Conservation (phyloP, 2,113 vertebrate genomes). For the Martes martes region DNA sequence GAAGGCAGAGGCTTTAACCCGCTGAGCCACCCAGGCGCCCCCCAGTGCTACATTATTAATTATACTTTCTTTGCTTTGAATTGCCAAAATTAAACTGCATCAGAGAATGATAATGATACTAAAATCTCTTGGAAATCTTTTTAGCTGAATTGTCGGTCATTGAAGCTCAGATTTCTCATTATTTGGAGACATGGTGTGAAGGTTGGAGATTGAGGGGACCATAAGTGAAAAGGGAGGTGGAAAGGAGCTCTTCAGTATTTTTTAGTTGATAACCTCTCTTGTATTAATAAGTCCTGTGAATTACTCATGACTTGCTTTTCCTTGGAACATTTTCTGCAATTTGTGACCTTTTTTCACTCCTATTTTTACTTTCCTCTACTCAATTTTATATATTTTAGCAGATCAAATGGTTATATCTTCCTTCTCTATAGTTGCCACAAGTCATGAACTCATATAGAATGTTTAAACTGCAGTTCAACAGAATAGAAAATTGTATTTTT, state of each 20-base stretch:
- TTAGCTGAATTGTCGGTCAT: neutral
- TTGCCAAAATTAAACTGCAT: conserved; percentile 11
- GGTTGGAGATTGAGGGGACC: neutral
- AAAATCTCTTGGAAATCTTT: neutral
- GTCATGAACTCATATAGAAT: conserved; percentile 80
- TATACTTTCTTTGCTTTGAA: neutral
- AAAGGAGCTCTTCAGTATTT: neutral
- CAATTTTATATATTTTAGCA: conserved; percentile 22
- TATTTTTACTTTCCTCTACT: conserved; percentile 24
- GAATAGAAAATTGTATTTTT: conserved; percentile 58
- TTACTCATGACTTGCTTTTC: neutral
- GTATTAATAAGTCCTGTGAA: neutral
- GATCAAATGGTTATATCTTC: conserved; percentile 27
- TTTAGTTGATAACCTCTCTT: neutral
- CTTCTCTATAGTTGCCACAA: conserved; percentile 81
- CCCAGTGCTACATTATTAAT: neutral
- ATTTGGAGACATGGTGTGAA: neutral
- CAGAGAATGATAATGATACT: neutral
- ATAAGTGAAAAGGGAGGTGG: neutral
- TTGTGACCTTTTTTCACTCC: neutral
- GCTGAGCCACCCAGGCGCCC: neutral
- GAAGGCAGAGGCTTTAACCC: neutral
- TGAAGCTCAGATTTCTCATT: neutral
- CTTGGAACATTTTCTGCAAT: neutral
- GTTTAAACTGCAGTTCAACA: conserved; percentile 73